Evolutionary conservation across 2,113 vertebrate genomes (phyloP), one percentile per base, ranked within the genome.

Genomic region (Lipophrys pholis): DNA sequence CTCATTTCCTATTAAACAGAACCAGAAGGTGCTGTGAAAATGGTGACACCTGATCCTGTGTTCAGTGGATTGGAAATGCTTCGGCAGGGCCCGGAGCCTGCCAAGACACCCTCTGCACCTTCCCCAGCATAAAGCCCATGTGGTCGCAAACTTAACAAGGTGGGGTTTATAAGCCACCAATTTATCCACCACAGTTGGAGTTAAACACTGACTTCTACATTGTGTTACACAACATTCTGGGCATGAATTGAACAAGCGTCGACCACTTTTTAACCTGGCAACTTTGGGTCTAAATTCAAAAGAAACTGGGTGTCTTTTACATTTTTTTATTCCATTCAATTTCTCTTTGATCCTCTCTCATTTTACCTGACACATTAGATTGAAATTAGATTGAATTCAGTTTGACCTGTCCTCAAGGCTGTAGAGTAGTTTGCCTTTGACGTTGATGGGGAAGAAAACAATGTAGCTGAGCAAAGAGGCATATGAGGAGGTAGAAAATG

Each of bases 11-110:
- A 88, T 92, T 87, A 92, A 94, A 65, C 90, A 90, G 93, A 96
- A 95, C 92, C 93, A 94, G 95, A 96, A 93, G 94, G 93, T 89
- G 78, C 89, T 91, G 92, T 89, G 91, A 94, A 95, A 94, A 93
- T 90, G 90, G 90, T 45, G 94, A 95, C 93, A 95, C 92, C 90
- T 94, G 94, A 94, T 94, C 91, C 90, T 78, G 85, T 83, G 91
- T 89, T 92, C 81, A 77, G 75, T 83, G 87, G 88, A 90, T 41
- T 67, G 82, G 85, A 89, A 92, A 83, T 76, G 76, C 82, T 85
- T 73, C 2, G 71, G 80, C 75, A 78, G 87, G 82, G 76, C 82
- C 80, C 62, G 41, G 55, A 62, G 85, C 45, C 82, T 82, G 87
- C 89, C 80, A 85, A 80, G 61, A 69, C 70, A 58, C 66, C 80